Base-by-base conservation (phyloP, 2,113 vertebrate species). In the Crotalus helleri region DNA sequence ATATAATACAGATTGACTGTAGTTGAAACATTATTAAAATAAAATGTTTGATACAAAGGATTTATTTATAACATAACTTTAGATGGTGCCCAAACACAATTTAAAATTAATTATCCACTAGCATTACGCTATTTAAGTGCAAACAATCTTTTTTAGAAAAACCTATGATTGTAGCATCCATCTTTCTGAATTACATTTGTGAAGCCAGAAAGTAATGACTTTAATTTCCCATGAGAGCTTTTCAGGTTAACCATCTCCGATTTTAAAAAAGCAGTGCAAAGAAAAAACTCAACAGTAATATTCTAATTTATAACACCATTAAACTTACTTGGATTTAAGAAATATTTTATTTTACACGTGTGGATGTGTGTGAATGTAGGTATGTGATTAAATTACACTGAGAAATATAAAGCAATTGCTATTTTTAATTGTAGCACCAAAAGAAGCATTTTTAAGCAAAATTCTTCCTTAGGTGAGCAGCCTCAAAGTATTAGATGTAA, bases 21-120 rank as follows among this genome's bases (percentile, higher is more conserved):
- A 97, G 98, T 97, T 97, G 98, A 97, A 98, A 98, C 97, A 98
- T 98, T 98, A 98, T 98, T 98, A 98, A 99, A 99, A 99, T 98
- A 98, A 93, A 98, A 98, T 97, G 98, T 98, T 98, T 98, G 98
- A 98, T 98, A 98, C 97, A 98, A 98, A 98, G 98, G 97, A 97
- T 96, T 94, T 97, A 96, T 98, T 97, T 97, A 97, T 96, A 97
- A 97, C 97, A 97, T 97, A 98, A 96, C 97, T 96, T 96, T 95
- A 97, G 96, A 98, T 96, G 96, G 97, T 98, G 96, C 97, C 97
- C 95, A 97, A 93, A 97, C 97, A 98, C 97, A 95, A 95, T 95
- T 95, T 97, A 97, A 98, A 98, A 98, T 98, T 98, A 97, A 98
- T 98, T 98, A 96, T 98, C 97, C 98, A 98, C 97, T 98, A 98